A percentile compares a stretch with the other conserved stretches of the same genome.
phyloP scores from a whole-genome alignment of 2,888 invertebrate species.

The Apomyelois bistriatella region DNA sequence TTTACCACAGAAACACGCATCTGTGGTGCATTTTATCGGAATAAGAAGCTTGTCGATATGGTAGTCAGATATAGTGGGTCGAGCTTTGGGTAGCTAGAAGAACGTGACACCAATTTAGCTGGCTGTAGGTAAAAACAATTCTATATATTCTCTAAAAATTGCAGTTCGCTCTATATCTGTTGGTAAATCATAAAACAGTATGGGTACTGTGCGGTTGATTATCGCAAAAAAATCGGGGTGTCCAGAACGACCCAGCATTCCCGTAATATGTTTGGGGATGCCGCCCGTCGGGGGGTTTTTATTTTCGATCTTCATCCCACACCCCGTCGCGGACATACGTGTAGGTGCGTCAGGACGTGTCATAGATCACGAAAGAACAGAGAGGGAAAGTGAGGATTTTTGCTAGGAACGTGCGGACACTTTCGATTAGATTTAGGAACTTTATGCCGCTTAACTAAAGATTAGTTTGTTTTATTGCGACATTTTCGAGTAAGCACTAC shows the following conservation, averaged over 20 bases:
- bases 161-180: not conserved
- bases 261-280: constrained; percentile 71
- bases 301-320: constrained; percentile 69
- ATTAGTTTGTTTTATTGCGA: too few species aligned
- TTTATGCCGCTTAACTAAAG: too few species aligned
- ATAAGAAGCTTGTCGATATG: too few species aligned
- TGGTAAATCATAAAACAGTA: constrained; percentile 12
- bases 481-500: too few species aligned
- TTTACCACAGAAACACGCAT: too few species aligned
- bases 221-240: constrained; percentile 58
- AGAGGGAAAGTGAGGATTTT: not conserved
- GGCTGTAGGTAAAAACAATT: too few species aligned
- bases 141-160: not conserved
- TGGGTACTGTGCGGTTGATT: constrained; percentile 38
- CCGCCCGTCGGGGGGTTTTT: constrained; percentile 61
- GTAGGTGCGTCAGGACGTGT: constrained; percentile 44
- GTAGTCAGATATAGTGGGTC: too few species aligned
- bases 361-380: constrained; percentile 29
- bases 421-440: not conserved
- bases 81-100: too few species aligned
- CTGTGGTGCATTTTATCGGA: too few species aligned
- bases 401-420: not conserved
- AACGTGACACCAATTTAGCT: too few species aligned
- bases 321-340: constrained; percentile 62
- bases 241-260: constrained; percentile 58